Conservation (phyloP, 2,888 invertebrate genomes). For the Synanthedon formicaeformis region DNA sequence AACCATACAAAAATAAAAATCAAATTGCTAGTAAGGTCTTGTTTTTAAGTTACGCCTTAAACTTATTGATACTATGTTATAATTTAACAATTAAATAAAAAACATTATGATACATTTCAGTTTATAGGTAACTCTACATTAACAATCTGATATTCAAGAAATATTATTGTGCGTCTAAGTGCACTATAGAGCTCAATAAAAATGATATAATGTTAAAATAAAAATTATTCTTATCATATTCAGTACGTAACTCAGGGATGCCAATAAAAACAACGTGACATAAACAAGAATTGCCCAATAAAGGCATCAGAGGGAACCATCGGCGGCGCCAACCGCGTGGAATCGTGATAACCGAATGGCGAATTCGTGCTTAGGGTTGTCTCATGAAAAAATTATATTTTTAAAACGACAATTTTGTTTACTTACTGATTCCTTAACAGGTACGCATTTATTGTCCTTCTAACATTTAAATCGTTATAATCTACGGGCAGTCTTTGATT, state of each 20-base stretch:
- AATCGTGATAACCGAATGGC: constrained; percentile 26
- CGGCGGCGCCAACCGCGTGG: constrained; percentile 33
- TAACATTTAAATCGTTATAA: neutral
- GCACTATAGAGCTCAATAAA: neutral
- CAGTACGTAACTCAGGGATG: constrained; percentile 16
- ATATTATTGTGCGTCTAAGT: neutral
- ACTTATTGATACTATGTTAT: too few relatives aligned
- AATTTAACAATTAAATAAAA: too few relatives aligned
- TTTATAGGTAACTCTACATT: too few relatives aligned
- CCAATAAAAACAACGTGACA: constrained; percentile 27
- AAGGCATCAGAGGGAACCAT: constrained; percentile 11
- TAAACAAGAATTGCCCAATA: constrained; percentile 34
- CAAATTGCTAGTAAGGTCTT: too few relatives aligned
- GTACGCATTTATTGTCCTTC: too few relatives aligned
- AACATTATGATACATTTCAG: too few relatives aligned
- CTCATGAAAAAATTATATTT: neutral
- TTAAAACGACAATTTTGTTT: neutral
- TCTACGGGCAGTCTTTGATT: neutral
- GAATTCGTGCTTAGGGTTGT: constrained; percentile 19
- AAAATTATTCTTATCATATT: neutral
- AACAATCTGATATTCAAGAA: neutral
- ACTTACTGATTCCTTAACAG: too few relatives aligned
- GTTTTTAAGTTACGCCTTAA: too few relatives aligned
- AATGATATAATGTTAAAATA: neutral
- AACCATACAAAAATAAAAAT: too few relatives aligned